Evolutionary conservation across 2,888 invertebrate genomes (phyloP), one percentile per base, ranked within the genome.

Genomic region (Chaitophorus viminalis): DNA sequence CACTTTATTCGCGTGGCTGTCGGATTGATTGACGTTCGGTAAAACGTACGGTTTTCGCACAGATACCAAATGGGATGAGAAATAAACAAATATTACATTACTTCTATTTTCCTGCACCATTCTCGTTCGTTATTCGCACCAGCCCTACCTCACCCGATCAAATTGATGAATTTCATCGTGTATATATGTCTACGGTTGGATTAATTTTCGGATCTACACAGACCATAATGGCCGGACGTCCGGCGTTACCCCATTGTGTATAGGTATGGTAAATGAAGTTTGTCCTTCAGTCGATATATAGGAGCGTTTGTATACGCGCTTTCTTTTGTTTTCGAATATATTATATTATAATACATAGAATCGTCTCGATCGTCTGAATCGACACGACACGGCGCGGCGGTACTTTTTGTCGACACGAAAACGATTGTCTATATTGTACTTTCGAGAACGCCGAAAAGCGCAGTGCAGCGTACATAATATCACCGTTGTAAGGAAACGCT

Each of bases 161-260:
- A n/a, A 8, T 39, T 39, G 39, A 39, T 11, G 8, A 39, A 39
- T 39, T 39, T 39, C 65, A 11, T 11, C 11, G 54, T 54, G 18
- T 39, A 39, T 39, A 5, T 54, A 21, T 54, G n/a, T 82, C 82
- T 74, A 18, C 29, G 54, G 11, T 74, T 29, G 74, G 82, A 74
- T 74, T 72, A 54, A 82, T 74, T 82, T 82, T 77, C 46, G 52
- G 33, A 70, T 70, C 68, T 85, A 78, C 72, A 70, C 65, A 36
- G 68, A 85, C 77, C 70, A 85, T 85, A 85, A 85, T 85, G 78
- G 77, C 85, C 85, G 85, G 85, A 85, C 68, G 17, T 85, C 85
- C 85, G 85, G 85, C 70, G 46, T 68, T 70, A 85, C 70, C 54
- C 76, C 33, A 70, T 78, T 78, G 85, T 78, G 52, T 85, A n/a